Evolutionary conservation across 64 coral and sea anemone genomes (phyloP), one percentile per base, ranked within the genome.

Genomic region (Anthopleura sola): DNA sequence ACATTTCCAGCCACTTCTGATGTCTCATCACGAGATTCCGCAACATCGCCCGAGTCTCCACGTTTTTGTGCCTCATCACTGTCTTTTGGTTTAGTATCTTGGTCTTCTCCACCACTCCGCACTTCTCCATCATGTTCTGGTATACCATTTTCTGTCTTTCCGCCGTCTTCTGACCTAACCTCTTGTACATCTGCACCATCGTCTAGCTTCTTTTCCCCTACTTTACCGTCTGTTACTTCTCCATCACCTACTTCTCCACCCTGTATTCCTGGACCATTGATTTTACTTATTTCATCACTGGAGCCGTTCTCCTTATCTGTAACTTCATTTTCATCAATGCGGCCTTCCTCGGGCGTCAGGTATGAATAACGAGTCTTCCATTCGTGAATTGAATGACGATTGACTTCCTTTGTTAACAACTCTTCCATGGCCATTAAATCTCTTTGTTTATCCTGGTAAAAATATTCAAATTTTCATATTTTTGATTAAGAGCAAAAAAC

Each of bases 311-410:
- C 24, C n/a, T 66, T 23, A 66, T 71, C 26, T 13, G 14, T 71
- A 28, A 1, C 34, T 15, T 71, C 66, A 71, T 71, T 34, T 71
- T 71, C 66, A 33, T 10, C 31, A 17, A 34, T 71, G 66, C 6
- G 0, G 1, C 34, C 66, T 71, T 32, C 62, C 26, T 68, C 28
- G 34, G 66, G n/a, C 23, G 66, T 34, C 28, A 91, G 31, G 78
- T 51, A 51, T 37, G 89, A 91, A 64, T 91, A 53, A 40, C 89
- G 89, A 19, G 34, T 14, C 40, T 62, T 86, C 89, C 89, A 91
- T 19, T 85, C 89, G 46, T 82, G 64, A 21, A 91, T 66, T 20
- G 84, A 85, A 26, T 55, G 60, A 47, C 84, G 76, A 36, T 85
- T 81, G 39, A 86, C 48, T 34, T 91, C 55, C 34, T 84, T 75